Base-by-base conservation (phyloP, 2,113 vertebrate species). In the Phycodurus eques region DNA sequence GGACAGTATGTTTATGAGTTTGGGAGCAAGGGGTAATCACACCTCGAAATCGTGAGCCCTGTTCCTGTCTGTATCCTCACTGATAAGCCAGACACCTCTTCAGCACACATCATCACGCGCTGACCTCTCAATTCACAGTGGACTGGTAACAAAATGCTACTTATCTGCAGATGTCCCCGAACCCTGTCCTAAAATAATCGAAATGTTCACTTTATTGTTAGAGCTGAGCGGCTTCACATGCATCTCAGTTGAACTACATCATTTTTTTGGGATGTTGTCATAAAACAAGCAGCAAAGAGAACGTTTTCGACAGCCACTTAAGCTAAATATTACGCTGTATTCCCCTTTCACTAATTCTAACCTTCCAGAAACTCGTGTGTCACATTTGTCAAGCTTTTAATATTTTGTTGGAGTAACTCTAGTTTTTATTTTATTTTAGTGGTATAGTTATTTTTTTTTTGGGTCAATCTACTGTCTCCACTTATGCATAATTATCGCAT, bases 31-130 rank as follows among this genome's bases (percentile, higher is more conserved):
- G 56, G 82, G 80, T 79, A 83, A 88, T 88, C 78, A 76, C 79
- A 72, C 67, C 69, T 68, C 42, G n/a, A 31, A 67, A 83, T 85
- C 83, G 56, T 62, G 72, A 75, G 53, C 66, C 67, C 67, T 63
- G 74, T 67, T 71, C 65, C 73, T 77, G 75, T 75, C 83, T 91
- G 87, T 62, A 87, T 91, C 91, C 85, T 83, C 67, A 57, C 70
- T 78, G 87, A 91, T 89, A 89, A 88, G 77, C 44, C 19, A 60
- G 27, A 69, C 44, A 72, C 59, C 56, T 79, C 47, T 74, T 53
- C 64, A 33, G 61, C 63, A 51, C 59, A 65, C 67, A 47, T 67
- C 20, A 4, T 70, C 8, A 47, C 43, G 5, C 57, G 57, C 71
- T 70, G 68, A 80, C 46, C 67, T 54, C 46, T 19, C 39, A 44